Conservation (phyloP, 2,888 invertebrate species). For the Aphelenchoides bicaudatus region DNA sequence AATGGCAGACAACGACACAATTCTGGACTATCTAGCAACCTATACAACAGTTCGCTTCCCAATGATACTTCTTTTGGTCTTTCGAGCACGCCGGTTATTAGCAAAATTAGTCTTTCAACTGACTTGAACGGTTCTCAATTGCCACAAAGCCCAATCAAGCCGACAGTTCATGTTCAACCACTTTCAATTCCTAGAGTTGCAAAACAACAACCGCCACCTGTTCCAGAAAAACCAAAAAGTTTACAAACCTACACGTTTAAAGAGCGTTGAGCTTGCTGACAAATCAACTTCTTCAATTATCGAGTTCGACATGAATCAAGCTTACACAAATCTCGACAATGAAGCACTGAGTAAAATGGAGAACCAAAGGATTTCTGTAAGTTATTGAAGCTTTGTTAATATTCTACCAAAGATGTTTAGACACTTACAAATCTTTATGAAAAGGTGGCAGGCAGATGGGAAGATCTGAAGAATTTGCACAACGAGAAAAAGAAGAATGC, state of each 20-base stretch:
- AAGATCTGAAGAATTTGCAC: slow-evolving; percentile 20
- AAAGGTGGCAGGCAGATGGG: slow-evolving; percentile 12
- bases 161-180: slow-evolving; percentile 17
- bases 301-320: slow-evolving; percentile 11
- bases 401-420: background rate
- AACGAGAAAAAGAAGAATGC: slow-evolving; percentile 20
- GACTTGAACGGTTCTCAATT: too few relatives aligned
- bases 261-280: slow-evolving; percentile 1
- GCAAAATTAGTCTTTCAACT: too few relatives aligned
- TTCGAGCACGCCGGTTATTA: too few relatives aligned
- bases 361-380: slow-evolving; percentile 10
- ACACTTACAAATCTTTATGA: slow-evolving; percentile 11
- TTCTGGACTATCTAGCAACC: too few relatives aligned
- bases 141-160: slow-evolving; percentile 3
- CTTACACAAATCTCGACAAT: slow-evolving; percentile 6
- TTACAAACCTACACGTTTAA: slow-evolving; percentile 1
- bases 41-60: too few relatives aligned
- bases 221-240: slow-evolving; percentile 17
- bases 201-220: slow-evolving; percentile 10
- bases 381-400: background rate
- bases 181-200: slow-evolving; percentile 10
- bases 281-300: background rate
- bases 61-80: too few relatives aligned
- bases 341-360: slow-evolving; percentile 15
- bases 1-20: background rate